These are phyloP conservation scores for Hydrochoerus hydrochaeris DNA, from an alignment of 2,113 vertebrate genomes.

Conservation along the genomic window DNA sequence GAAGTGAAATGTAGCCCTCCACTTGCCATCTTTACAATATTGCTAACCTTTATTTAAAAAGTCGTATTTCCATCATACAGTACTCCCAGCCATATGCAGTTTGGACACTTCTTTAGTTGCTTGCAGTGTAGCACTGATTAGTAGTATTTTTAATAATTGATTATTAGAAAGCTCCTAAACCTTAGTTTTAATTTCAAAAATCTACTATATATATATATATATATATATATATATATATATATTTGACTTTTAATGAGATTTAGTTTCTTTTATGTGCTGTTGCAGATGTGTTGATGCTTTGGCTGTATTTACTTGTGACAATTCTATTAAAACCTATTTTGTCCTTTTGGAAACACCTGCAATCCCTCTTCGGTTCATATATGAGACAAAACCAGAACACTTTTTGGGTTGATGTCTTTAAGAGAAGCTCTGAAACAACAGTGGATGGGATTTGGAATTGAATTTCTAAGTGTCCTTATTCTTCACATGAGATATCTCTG, in stretches of 20 bases:
- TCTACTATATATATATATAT: background rate
- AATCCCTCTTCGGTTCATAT: background rate
- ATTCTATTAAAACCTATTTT: background rate
- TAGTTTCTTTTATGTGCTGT: background rate
- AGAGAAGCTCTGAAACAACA: background rate
- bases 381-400: background rate
- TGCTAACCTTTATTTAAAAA: conserved; percentile 10
- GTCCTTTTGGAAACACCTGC: background rate
- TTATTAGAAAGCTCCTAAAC: background rate
- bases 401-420: background rate
- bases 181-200: conserved; percentile 47
- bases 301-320: background rate
- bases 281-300: background rate
- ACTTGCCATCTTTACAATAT: background rate
- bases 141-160: background rate
- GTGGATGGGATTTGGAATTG: background rate
- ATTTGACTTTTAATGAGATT: background rate
- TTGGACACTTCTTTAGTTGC: background rate
- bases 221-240: too few relatives aligned
- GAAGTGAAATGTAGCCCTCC: conserved; percentile 42
- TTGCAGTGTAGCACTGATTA: background rate
- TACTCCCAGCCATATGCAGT: background rate
- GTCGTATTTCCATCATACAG: background rate
- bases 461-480: background rate
- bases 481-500: background rate